phyloP scores from a whole-genome alignment of 2,888 invertebrate genomes.

The Yponomeuta malinellus region DNA sequence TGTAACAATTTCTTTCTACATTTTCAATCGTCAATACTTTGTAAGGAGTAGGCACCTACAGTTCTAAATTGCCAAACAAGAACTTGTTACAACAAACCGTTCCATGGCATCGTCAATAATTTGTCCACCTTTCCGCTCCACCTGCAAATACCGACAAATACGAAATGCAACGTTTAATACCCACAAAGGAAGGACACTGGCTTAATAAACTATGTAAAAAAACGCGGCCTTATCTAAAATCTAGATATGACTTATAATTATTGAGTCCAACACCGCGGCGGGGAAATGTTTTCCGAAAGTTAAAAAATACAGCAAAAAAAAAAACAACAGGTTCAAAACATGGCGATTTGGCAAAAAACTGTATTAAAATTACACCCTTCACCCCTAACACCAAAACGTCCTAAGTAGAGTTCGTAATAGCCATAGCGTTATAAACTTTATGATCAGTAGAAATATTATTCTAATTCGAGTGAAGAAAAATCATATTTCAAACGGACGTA shows the following conservation, averaged over 20 bases:
- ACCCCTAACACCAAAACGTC: conserved; percentile 24
- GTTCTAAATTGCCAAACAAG: background rate
- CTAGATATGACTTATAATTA: conserved; percentile 66
- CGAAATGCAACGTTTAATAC: conserved; percentile 33
- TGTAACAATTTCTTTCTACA: too few relatives aligned
- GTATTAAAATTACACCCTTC: conserved; percentile 57
- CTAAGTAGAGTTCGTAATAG: conserved; percentile 21
- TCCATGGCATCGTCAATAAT: background rate
- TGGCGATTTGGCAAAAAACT: conserved; percentile 53
- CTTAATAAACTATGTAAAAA: conserved; percentile 50
- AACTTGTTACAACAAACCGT: background rate
- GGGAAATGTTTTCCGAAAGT: conserved; percentile 52
- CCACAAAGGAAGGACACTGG: conserved; percentile 48
- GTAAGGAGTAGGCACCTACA: background rate
- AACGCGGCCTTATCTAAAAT: conserved; percentile 53
- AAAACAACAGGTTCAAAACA: conserved; percentile 52
- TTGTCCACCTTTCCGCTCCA: background rate
- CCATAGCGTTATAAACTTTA: conserved; percentile 26
- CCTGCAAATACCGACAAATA: conserved; percentile 20
- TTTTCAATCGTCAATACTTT: too few relatives aligned
- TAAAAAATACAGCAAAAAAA: conserved; percentile 26
- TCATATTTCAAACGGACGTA: conserved; percentile 48
- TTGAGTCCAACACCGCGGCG: conserved; percentile 30
- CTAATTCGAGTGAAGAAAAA: conserved; percentile 31
- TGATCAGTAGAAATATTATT: background rate